A percentile compares a stretch with the other conserved stretches of the same genome.
These are phyloP conservation scores for Amblyornis subalaris DNA, from an alignment of 2,113 vertebrate genomes.

Conservation along the genomic window DNA sequence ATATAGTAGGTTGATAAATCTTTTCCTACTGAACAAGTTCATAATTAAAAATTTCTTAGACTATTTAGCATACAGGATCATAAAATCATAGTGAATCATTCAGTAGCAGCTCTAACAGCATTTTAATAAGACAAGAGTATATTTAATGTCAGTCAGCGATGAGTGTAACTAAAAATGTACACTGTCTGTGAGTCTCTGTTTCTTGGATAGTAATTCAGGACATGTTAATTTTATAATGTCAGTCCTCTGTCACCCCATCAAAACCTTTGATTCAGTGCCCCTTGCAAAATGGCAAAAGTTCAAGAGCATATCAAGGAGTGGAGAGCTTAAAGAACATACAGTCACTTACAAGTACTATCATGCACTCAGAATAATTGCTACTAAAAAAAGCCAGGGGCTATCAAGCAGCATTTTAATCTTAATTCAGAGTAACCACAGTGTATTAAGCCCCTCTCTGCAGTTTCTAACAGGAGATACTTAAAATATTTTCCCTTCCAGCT, in stretches of 20 bases:
- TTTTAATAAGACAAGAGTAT: neutral
- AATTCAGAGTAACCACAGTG: conserved; percentile 1
- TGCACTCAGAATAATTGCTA: conserved; percentile 15
- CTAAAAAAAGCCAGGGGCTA: neutral
- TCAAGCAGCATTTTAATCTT: conserved; percentile 5
- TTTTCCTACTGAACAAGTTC: neutral
- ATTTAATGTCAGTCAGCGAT: neutral
- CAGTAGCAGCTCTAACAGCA: neutral
- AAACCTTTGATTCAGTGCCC: neutral
- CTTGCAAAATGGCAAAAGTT: conserved; percentile 39
- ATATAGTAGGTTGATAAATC: neutral
- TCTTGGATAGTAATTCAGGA: neutral
- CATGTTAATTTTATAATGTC: neutral
- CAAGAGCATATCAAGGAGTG: conserved; percentile 36
- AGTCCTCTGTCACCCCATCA: neutral
- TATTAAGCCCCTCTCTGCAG: neutral
- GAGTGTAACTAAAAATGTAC: neutral
- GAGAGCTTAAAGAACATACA: neutral
- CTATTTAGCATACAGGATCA: neutral
- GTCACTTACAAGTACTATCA: conserved; percentile 2
- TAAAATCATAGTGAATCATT: neutral
- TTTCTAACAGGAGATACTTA: neutral
- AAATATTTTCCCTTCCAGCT: neutral
- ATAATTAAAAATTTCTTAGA: neutral
- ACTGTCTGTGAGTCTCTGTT: neutral